Conservation (phyloP, 2,113 vertebrate genomes). For the Malurus melanocephalus region DNA sequence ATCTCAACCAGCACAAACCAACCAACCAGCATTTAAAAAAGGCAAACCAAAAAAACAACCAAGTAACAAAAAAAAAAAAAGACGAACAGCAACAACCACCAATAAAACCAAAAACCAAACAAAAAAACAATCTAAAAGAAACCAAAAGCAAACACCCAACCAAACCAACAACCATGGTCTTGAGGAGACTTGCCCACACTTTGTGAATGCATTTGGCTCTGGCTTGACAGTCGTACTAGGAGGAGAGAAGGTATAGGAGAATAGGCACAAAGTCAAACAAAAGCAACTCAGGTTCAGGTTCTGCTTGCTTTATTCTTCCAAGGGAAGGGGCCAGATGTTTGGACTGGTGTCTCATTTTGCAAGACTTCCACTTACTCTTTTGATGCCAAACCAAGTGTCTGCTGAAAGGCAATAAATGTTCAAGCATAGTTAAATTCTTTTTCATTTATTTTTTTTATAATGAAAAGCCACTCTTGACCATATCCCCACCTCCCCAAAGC, state of each 20-base stretch:
- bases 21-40: constrained; percentile 30
- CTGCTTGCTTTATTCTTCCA: constrained; percentile 30
- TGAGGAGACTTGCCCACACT: constrained; percentile 63
- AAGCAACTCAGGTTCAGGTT: constrained; percentile 8
- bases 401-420: neutral
- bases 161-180: constrained; percentile 47
- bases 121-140: constrained; percentile 14
- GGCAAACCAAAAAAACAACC: neutral
- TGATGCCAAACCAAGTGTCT: constrained; percentile 12
- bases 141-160: constrained; percentile 9
- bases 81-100: neutral
- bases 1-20: constrained; percentile 51
- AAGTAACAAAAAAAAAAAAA: neutral
- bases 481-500: neutral
- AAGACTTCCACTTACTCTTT: constrained; percentile 25
- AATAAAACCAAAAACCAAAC: neutral
- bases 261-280: neutral
- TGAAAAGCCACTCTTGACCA: neutral
- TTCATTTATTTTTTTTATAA: neutral
- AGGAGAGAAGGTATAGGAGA: constrained; percentile 16
- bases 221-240: constrained; percentile 51
- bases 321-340: constrained; percentile 23
- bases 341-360: neutral
- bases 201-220: constrained; percentile 75
- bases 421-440: neutral